These are phyloP conservation scores for Carpatolechia fugitivella DNA, from an alignment of 2,888 invertebrate species.

Conservation along the genomic window DNA sequence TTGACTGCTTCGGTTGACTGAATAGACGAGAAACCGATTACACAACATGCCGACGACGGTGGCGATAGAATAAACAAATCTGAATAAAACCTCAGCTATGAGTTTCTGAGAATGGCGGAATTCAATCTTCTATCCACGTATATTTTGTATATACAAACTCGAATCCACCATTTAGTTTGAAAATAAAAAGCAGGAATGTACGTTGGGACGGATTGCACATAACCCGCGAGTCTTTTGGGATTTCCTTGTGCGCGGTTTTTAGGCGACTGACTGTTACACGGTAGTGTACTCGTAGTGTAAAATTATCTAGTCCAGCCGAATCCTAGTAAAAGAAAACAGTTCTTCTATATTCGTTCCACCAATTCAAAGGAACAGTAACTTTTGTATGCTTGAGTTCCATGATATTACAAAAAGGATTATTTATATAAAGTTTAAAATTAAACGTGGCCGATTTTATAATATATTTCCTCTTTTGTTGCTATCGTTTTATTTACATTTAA, in stretches of 20 bases:
- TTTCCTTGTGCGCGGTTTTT: constrained; percentile 47
- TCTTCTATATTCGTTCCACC: too few species aligned
- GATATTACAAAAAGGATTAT: too few species aligned
- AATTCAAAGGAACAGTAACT: too few species aligned
- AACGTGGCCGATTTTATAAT: background rate
- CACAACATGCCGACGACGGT: background rate
- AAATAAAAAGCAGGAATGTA: constrained; percentile 53
- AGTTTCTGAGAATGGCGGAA: constrained; percentile 24
- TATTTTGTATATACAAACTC: constrained; percentile 37
- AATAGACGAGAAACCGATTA: too few species aligned
- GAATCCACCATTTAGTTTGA: constrained; percentile 51
- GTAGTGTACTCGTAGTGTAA: constrained; percentile 14
- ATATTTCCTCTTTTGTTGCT: too few species aligned
- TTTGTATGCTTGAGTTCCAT: too few species aligned
- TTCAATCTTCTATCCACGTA: constrained; percentile 29
- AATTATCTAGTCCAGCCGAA: too few species aligned
- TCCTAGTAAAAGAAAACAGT: too few species aligned
- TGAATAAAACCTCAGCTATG: constrained; percentile 15
- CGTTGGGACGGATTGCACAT: constrained; percentile 54
- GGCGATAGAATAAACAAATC: background rate
- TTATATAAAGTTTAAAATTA: too few species aligned
- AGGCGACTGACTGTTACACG: constrained; percentile 34
- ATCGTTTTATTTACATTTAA: too few species aligned
- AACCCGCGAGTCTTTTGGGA: constrained; percentile 59
- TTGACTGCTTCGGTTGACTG: too few species aligned